Evolutionary conservation across 1,140 invertebrate genomes (phyloP).

Genomic region (Kradibia gibbosae): DNA sequence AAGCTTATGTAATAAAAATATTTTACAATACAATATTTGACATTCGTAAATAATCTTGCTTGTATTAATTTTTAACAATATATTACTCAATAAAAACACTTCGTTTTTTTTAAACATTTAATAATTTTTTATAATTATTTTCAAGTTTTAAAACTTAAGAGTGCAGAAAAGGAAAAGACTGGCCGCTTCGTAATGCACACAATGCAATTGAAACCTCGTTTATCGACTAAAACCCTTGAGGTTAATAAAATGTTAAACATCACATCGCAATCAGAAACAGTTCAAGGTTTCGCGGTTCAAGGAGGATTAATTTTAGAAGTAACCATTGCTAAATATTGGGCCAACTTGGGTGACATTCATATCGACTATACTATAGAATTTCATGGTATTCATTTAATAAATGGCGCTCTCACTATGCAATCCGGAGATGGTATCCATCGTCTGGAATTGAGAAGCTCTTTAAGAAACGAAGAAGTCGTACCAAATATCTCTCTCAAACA

Average conservation of each 20-base stretch:
- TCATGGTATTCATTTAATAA: slow-evolving; percentile 84
- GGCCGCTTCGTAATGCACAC: slow-evolving; percentile 88
- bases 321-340: slow-evolving; percentile 95
- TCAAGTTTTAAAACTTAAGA: slow-evolving; percentile 74
- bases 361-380: slow-evolving; percentile 87
- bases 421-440: slow-evolving; percentile 84
- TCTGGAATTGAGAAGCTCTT: slow-evolving; percentile 78
- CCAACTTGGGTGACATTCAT: slow-evolving; percentile 84
- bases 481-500: slow-evolving; percentile 85
- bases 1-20: no score
- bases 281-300: slow-evolving; percentile 81
- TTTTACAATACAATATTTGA: no score
- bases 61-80: no score
- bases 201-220: slow-evolving; percentile 85
- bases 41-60: no score
- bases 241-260: slow-evolving; percentile 86
- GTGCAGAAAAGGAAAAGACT: slow-evolving; percentile 77
- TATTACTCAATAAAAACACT: no score
- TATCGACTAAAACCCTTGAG: slow-evolving; percentile 84
- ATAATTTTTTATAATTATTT: slow-evolving; percentile 41
- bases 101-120: neutral
- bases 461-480: slow-evolving; percentile 86
- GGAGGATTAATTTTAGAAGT: slow-evolving; percentile 87
- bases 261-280: slow-evolving; percentile 77
- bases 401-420: slow-evolving; percentile 79